phyloP scores from a whole-genome alignment of 2,797 vertebrate species.

The Staurois parvus region DNA sequence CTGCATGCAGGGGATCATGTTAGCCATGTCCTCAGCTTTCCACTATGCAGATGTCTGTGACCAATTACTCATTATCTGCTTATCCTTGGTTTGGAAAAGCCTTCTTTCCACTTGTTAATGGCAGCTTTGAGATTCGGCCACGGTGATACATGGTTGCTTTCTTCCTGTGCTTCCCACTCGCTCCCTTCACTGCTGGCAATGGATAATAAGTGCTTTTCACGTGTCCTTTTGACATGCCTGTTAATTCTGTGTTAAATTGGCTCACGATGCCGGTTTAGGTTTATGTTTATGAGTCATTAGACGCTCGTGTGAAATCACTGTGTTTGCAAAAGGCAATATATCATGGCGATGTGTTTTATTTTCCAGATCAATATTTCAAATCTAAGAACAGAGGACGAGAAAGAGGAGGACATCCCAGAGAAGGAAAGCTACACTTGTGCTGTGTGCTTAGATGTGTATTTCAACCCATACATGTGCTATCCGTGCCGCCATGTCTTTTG shows the following conservation, averaged over 20 bases:
- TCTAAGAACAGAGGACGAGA: constrained; percentile 77
- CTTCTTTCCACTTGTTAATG: constrained; percentile 38
- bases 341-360: constrained; percentile 54
- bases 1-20: constrained; percentile 24
- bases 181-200: constrained; percentile 21
- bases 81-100: constrained; percentile 15
- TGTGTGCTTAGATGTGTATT: constrained; percentile 91
- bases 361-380: constrained; percentile 73
- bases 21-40: constrained; percentile 14
- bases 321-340: constrained; percentile 27
- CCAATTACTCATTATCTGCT: constrained; percentile 32
- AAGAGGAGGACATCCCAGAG: constrained; percentile 73
- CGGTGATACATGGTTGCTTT: constrained; percentile 24
- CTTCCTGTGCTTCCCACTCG: constrained; percentile 37
- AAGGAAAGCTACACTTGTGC: constrained; percentile 88
- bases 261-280: constrained; percentile 21
- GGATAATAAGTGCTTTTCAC: constrained; percentile 51
- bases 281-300: constrained; percentile 53
- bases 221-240: constrained; percentile 46
- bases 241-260: constrained; percentile 50
- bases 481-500: constrained; percentile 93
- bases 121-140: constrained; percentile 16
- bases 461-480: constrained; percentile 90
- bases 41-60: constrained; percentile 31
- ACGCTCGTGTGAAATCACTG: constrained; percentile 15